A percentile compares a stretch with the other conserved stretches of the same genome.
These are phyloP conservation scores for Paelopatides confundens DNA, from an alignment of 53 echinoderm and acorn worm species.

Conservation along the genomic window DNA sequence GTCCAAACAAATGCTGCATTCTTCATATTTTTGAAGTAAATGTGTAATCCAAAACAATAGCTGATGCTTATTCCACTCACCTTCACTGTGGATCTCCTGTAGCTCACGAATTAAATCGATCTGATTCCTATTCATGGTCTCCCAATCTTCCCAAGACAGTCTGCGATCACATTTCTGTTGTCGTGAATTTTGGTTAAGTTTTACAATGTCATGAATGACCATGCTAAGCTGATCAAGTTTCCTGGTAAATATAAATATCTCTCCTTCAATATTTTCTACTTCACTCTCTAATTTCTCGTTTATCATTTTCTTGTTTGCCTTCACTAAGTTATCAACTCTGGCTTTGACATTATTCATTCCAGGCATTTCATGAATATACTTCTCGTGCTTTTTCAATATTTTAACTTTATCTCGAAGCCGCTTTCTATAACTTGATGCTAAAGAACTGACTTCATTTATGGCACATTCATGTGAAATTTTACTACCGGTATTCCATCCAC, in stretches of 20 bases:
- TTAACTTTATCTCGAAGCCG: not conserved
- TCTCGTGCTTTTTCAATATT: not conserved
- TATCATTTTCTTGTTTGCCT: not conserved
- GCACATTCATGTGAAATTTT: not conserved
- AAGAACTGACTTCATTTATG: not conserved
- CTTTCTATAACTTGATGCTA: not conserved
- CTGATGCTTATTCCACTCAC: not conserved
- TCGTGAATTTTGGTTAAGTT: not conserved
- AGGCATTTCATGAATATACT: not conserved
- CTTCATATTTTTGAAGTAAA: not conserved
- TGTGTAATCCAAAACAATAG: not conserved
- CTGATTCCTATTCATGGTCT: not conserved
- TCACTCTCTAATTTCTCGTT: not conserved
- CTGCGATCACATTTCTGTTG: too few species aligned
- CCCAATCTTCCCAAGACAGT: not conserved
- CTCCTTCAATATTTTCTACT: not conserved
- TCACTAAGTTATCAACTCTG: not conserved
- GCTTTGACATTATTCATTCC: not conserved
- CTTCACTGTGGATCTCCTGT: not conserved
- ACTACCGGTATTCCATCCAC: too few species aligned
- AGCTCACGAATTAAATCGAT: not conserved
- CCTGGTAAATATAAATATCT: not conserved
- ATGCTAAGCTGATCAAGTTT: not conserved
- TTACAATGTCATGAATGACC: not conserved
- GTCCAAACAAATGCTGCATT: not conserved